Base-by-base conservation (phyloP, 2,113 vertebrate genomes). In the Pangasianodon gigas region DNA sequence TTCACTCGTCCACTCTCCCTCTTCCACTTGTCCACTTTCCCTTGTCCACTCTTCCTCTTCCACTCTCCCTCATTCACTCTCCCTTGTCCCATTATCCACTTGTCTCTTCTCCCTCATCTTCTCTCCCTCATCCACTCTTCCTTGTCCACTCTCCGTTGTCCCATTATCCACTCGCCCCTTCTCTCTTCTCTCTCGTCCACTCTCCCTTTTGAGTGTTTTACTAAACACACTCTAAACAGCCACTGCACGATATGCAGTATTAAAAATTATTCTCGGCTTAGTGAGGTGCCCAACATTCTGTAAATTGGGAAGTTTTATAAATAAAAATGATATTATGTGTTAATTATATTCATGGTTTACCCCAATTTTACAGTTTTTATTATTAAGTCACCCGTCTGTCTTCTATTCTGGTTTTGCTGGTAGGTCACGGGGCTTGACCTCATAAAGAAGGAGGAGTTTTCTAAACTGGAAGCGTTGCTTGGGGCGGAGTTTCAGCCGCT, bases 401-500 rank as follows among this genome's bases (percentile, higher is more conserved):
- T 18, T 9, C 21, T 58, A 46, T 60, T 26, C 5, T 75, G n/a
- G 13, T 6, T 24, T 87, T 88, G 71, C 60, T 62, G 54, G 26
- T 90, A 99, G 98, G 89, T 98, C n/a, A 97, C 98, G n/a, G 98
- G 97, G 0, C 95, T 99, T n/a, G 94, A 96, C 88, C 94, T 99
- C 89, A 93, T 99, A 84, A 98, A 97, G 93, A 97, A 95, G 71
- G 97, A 98, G 94, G 97, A 99, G 86, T 99, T 98, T 87, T 93
- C 91, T 0, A 93, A 94, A 89, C 95, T 99, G 82, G 95, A 92
- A 83, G 90, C 85, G 54, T 95, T 99, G 21, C 91, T 99, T 74
- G 95, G 87, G 79, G 93, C 93, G 91, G 98, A 99, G 94, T 99
- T 99, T 91, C 96, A 92, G 86, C 97, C 98, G 2, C 94, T 99